These are phyloP conservation scores for Cygnus atratus DNA, from an alignment of 2,113 vertebrate species.

Conservation along the genomic window DNA sequence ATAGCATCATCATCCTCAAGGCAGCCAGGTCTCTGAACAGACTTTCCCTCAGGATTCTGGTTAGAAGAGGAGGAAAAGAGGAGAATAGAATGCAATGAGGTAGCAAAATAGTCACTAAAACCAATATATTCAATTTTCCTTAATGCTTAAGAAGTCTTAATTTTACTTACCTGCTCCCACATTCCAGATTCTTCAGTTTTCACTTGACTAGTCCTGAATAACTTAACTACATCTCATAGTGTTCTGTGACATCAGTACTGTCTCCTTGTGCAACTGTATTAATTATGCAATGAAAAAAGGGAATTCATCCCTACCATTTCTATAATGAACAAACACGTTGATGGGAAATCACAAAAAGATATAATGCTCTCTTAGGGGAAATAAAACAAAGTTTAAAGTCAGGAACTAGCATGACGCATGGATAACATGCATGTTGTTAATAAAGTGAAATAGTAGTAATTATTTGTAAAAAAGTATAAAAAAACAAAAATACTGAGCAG, in stretches of 20 bases:
- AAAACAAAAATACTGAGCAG: background rate
- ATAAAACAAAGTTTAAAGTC: background rate
- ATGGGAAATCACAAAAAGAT: background rate
- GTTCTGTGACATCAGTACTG: background rate
- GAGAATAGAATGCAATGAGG: constrained; percentile 37
- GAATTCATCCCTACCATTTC: background rate
- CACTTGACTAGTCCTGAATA: constrained; percentile 7
- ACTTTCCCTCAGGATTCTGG: constrained; percentile 9
- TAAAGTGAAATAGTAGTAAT: background rate
- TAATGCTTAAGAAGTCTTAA: background rate
- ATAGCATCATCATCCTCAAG: constrained; percentile 22
- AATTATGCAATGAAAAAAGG: background rate
- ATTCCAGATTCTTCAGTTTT: constrained; percentile 49
- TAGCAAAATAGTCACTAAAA: background rate
- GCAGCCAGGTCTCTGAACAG: constrained; percentile 20
- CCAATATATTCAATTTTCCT: background rate
- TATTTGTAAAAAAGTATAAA: background rate
- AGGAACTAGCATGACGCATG: background rate
- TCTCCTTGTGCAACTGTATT: background rate
- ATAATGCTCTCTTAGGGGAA: background rate
- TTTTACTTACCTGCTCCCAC: constrained; percentile 40
- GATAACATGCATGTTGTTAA: background rate
- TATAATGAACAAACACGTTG: background rate
- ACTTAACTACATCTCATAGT: background rate
- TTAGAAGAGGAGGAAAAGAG: constrained; percentile 41